These are phyloP conservation scores for Drosophila asahinai DNA, from an alignment of 1,140 invertebrate genomes.

Conservation along the genomic window DNA sequence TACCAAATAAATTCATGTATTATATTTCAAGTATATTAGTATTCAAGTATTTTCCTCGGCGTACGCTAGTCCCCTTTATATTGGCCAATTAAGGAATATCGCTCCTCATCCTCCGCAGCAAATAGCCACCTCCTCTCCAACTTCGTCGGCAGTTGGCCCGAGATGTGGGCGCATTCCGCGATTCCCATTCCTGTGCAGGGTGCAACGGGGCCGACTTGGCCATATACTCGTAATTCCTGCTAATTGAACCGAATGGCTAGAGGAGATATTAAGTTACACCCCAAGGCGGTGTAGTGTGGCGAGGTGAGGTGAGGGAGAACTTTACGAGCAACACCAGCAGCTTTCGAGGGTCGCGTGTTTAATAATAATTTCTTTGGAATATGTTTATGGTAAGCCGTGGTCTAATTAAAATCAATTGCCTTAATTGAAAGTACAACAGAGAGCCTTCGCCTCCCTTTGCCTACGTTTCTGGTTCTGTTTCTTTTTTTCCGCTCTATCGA, in stretches of 20 bases:
- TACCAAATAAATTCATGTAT: not conserved
- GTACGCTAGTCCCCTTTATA: slow-evolving; percentile 36
- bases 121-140: slow-evolving; percentile 23
- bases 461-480: not conserved
- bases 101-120: slow-evolving; percentile 18
- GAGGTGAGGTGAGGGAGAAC: slow-evolving; percentile 52
- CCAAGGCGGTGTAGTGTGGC: not conserved
- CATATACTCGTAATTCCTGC: slow-evolving; percentile 65
- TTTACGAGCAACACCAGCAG: slow-evolving; percentile 28
- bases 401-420: slow-evolving; percentile 84
- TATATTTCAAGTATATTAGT: not conserved
- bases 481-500: slow-evolving; percentile 22
- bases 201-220: slow-evolving; percentile 70
- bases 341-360: slow-evolving; percentile 72
- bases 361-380: slow-evolving; percentile 81
- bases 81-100: slow-evolving; percentile 68
- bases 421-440: slow-evolving; percentile 81
- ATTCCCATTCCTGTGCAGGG: slow-evolving; percentile 36
- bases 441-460: slow-evolving; percentile 6
- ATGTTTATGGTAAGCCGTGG: slow-evolving; percentile 75
- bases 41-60: not conserved
- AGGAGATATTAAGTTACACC: slow-evolving; percentile 73
- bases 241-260: slow-evolving; percentile 73
- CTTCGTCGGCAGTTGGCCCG: slow-evolving; percentile 65
- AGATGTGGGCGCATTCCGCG: slow-evolving; percentile 66